These are phyloP conservation scores for Manis pentadactyla DNA, from an alignment of 2,797 vertebrate genomes.

Conservation along the genomic window DNA sequence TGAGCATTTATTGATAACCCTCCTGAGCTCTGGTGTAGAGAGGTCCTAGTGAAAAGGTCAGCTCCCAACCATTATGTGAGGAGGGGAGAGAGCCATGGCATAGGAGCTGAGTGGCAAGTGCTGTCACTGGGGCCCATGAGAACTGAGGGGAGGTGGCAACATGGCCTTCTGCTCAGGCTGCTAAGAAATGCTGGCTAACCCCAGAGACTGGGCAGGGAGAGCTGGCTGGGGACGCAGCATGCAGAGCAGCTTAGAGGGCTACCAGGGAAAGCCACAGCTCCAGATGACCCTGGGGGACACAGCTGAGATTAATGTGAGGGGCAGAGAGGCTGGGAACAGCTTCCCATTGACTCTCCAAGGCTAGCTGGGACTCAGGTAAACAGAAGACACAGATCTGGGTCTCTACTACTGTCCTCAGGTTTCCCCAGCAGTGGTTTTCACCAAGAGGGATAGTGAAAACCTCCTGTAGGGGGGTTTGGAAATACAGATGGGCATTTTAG, in stretches of 20 bases:
- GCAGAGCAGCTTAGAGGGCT: not conserved
- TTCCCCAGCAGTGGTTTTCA: not conserved
- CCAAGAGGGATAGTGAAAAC: no score
- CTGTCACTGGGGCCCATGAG: not conserved
- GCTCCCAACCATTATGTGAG: not conserved
- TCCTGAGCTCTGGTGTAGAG: not conserved
- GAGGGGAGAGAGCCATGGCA: not conserved
- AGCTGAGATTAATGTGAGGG: not conserved
- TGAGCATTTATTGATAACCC: not conserved
- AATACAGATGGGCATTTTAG: not conserved
- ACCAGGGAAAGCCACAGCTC: not conserved
- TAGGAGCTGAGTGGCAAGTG: no score
- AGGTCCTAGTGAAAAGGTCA: not conserved
- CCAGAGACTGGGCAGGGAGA: not conserved
- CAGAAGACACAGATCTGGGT: not conserved
- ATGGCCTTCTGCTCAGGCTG: not conserved
- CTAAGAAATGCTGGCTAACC: not conserved
- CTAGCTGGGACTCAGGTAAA: not conserved
- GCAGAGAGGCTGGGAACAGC: not conserved
- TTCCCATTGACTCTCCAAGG: not conserved
- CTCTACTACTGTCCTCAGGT: not conserved
- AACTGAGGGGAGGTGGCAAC: not conserved
- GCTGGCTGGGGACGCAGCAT: rapidly evolving
- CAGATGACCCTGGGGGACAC: not conserved
- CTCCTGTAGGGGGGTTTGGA: not conserved